Evolutionary conservation across 2,888 invertebrate genomes (phyloP).

Genomic region (Campopleginae sp.): DNA sequence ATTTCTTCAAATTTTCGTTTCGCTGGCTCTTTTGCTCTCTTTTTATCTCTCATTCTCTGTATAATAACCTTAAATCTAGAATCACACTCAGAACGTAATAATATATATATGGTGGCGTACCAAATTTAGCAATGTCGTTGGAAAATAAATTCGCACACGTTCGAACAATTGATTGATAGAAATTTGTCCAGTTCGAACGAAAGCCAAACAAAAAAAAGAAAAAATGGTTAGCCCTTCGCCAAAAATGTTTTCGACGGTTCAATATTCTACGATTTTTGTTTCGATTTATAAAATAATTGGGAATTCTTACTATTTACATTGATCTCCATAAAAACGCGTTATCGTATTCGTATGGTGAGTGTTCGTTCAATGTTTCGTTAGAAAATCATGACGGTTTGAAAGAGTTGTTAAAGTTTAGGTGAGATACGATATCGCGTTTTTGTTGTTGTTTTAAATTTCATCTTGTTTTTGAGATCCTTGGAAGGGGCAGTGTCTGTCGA

Average conservation of each 20-base stretch:
- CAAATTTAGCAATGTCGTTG: slow-evolving; percentile 28
- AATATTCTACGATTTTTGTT: slow-evolving; percentile 10
- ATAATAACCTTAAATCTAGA: slow-evolving; percentile 75
- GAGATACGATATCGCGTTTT: slow-evolving; percentile 29
- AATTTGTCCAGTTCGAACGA: slow-evolving; percentile 10
- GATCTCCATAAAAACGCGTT: slow-evolving; percentile 55
- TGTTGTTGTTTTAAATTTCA: background rate
- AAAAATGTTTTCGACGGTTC: background rate
- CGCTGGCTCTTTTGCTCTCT: background rate
- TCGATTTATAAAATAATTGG: slow-evolving; percentile 57
- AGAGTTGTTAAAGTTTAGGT: slow-evolving; percentile 32
- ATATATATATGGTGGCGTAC: slow-evolving; percentile 47
- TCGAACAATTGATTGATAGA: slow-evolving; percentile 1
- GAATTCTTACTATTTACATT: slow-evolving; percentile 59
- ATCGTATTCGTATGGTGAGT: slow-evolving; percentile 21
- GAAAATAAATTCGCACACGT: slow-evolving; percentile 16
- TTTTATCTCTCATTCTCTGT: background rate
- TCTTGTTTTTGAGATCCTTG: slow-evolving; percentile 57
- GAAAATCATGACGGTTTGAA: slow-evolving; percentile 7
- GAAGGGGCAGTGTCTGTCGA: slow-evolving; percentile 67
- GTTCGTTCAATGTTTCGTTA: slow-evolving; percentile 28
- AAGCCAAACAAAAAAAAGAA: slow-evolving; percentile 2
- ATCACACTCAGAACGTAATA: slow-evolving; percentile 82
- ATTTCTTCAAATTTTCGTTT: background rate
- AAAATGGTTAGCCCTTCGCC: background rate